Evolutionary conservation across 2,113 vertebrate species (phyloP), one percentile per base, ranked within the genome.

Genomic region (Jacana jacana): DNA sequence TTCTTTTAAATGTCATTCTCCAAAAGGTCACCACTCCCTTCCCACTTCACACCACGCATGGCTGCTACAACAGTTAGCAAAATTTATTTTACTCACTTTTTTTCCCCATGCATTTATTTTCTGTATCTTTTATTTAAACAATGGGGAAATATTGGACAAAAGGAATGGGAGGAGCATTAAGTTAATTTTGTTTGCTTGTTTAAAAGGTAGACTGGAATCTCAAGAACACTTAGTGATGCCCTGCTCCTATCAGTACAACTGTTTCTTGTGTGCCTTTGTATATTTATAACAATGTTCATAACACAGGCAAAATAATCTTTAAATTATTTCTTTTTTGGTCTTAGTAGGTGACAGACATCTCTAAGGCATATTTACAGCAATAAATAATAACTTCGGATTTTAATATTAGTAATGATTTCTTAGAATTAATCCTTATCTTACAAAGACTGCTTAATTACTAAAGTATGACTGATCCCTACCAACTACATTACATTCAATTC

Each of bases 81-180:
- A 65, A 65, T 49, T 27, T 33, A 39, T 60, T 80, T 60, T 51
- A 39, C 27, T 54, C n/a, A 25, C 35, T 27, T 52, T 65, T 30
- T n/a, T 10, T 2, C 11, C 6, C 10, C 18, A 40, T 3, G 9
- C 19, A 23, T 33, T 39, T 79, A 5, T 68, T 61, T 70, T 8
- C 31, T 49, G 17, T 44, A n/a, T 7, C 6, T 72, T 60, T 68
- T 64, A 6, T 73, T 88, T 18, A 49, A 83, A 35, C 4, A 63
- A 10, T 0, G 27, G 13, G 15, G 48, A 35, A 82, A 69, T 14
- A n/a, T 0, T 61, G n/a, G 35, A 77, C 42, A 66, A 64, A 79
- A 69, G 11, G 18, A 58, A 76, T 2, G 11, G 19, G 10, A 5
- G 28, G 19, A 11, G 14, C 0, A 0, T 35, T 7, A 65, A 40